These are phyloP conservation scores for Lasaia peninsularis DNA, from an alignment of 1,140 invertebrate genomes.

Conservation along the genomic window DNA sequence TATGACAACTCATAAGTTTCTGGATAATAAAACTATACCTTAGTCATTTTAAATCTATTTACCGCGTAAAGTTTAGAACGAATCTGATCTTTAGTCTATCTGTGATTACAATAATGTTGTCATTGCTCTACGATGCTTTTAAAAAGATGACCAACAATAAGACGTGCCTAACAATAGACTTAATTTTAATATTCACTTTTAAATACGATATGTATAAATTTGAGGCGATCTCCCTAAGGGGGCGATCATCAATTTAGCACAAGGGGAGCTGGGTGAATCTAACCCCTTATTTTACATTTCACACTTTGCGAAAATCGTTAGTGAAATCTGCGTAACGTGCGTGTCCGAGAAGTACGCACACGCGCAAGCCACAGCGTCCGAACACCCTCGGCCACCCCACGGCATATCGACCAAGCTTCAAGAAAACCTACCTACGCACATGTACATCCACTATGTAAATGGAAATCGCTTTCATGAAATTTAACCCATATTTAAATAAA, in stretches of 20 bases:
- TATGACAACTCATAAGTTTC: no score
- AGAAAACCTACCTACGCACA: constrained; percentile 68
- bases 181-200: constrained; percentile 51
- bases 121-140: no score
- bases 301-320: constrained; percentile 77
- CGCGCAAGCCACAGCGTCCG: constrained; percentile 30
- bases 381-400: constrained; percentile 41
- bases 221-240: constrained; percentile 66
- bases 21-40: no score
- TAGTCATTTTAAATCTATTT: no score
- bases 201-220: constrained; percentile 74
- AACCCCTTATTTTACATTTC: constrained; percentile 77
- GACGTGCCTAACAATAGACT: neutral
- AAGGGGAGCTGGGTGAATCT: constrained; percentile 42
- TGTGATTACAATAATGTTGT: no score
- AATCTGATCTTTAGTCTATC: no score
- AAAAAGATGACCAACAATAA: no score
- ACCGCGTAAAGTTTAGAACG: no score
- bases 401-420: constrained; percentile 70
- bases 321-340: constrained; percentile 74
- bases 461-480: constrained; percentile 32
- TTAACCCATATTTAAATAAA: constrained; percentile 10
- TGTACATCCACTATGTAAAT: constrained; percentile 57
- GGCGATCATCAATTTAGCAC: constrained; percentile 72
- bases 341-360: constrained; percentile 69